These are phyloP conservation scores for Manis crassicaudata DNA, from an alignment of 2,797 vertebrate genomes.

Conservation along the genomic window DNA sequence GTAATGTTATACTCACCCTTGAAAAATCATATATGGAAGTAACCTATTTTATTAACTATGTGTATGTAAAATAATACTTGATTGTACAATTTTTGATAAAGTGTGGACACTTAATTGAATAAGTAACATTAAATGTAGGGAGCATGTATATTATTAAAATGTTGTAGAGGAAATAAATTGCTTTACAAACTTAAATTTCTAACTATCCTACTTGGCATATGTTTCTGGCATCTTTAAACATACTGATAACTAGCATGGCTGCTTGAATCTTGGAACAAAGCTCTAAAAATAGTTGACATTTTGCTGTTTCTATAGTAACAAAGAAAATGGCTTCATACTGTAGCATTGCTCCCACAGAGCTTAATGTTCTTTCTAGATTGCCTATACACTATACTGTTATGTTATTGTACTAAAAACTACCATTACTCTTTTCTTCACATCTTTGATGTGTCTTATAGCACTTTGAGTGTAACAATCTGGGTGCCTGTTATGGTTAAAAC, in stretches of 20 bases:
- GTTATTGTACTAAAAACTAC: conserved; percentile 52
- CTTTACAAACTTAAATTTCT: conserved; percentile 42
- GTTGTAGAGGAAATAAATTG: conserved; percentile 60
- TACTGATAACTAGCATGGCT: conserved; percentile 69
- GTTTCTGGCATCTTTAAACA: conserved; percentile 77
- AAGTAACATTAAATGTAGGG: neutral
- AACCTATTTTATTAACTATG: conserved; percentile 43
- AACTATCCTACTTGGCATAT: conserved; percentile 69
- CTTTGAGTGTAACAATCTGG: neutral
- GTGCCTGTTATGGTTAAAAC: neutral
- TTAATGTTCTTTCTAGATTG: conserved; percentile 71
- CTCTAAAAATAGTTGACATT: conserved; percentile 84
- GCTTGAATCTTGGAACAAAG: conserved; percentile 71
- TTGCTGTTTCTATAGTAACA: conserved; percentile 85
- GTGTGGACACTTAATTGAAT: conserved; percentile 2
- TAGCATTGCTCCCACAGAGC: conserved; percentile 66
- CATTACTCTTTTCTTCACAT: neutral
- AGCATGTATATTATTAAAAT: neutral
- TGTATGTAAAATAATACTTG: conserved; percentile 5
- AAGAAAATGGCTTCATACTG: conserved; percentile 79
- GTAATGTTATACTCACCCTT: conserved; percentile 44
- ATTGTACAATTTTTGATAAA: conserved; percentile 47
- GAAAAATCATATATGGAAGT: neutral
- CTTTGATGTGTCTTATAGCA: conserved; percentile 31
- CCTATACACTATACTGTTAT: conserved; percentile 49